Conservation (phyloP, 2,888 invertebrate genomes). For the Patella caerulea region DNA sequence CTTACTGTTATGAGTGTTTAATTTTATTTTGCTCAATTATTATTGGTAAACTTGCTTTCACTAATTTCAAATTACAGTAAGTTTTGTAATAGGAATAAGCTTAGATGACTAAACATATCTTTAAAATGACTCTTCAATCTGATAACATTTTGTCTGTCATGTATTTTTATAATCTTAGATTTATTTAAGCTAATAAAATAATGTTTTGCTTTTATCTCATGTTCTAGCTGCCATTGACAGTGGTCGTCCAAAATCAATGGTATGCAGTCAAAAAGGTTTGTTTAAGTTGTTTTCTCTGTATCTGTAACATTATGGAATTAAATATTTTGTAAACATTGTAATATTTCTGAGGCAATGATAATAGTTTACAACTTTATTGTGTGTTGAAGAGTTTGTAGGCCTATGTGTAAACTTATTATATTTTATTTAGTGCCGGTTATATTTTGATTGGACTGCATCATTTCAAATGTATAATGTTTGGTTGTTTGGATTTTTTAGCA, state of each 20-base stretch:
- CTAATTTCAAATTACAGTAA: too few relatives aligned
- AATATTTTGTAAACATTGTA: background rate
- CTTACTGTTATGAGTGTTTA: too few relatives aligned
- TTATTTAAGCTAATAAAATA: too few relatives aligned
- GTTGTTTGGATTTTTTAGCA: slow-evolving; percentile 38
- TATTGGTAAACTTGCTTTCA: too few relatives aligned
- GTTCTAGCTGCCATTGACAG: slow-evolving; percentile 65
- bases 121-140: too few relatives aligned
- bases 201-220: slow-evolving; percentile 3
- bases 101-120: too few relatives aligned
- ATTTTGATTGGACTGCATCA: background rate
- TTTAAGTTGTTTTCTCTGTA: background rate
- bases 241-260: slow-evolving; percentile 55
- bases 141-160: too few relatives aligned
- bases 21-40: too few relatives aligned
- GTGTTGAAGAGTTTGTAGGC: background rate
- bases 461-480: background rate
- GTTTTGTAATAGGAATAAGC: too few relatives aligned
- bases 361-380: background rate
- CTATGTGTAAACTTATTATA: background rate
- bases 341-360: too few relatives aligned
- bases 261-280: slow-evolving; percentile 64
- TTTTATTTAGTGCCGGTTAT: background rate
- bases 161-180: too few relatives aligned
- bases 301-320: background rate